Percentiles rank a stretch among this genome's conserved stretches.
phyloP scores from a whole-genome alignment of 2,888 invertebrate species.

The Marasmarcha lunaedactyla region DNA sequence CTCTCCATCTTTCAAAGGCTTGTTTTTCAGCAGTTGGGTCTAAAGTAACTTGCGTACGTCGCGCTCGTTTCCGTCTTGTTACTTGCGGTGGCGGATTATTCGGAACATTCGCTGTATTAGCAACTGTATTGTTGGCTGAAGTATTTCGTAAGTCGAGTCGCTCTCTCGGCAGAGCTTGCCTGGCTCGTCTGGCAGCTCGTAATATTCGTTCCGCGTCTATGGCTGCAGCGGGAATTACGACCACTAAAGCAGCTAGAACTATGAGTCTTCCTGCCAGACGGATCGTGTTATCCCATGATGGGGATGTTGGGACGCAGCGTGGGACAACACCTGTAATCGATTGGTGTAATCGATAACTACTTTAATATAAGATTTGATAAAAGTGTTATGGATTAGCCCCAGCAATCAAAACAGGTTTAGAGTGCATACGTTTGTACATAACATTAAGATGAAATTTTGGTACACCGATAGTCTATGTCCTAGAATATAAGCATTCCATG shows the following conservation, averaged over 20 bases:
- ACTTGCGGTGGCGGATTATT: not conserved
- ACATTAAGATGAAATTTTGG: too few species aligned
- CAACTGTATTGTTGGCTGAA: constrained; percentile 1
- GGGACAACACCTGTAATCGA: constrained; percentile 27
- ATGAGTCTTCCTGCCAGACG: constrained; percentile 54
- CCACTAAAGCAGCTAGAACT: constrained; percentile 19
- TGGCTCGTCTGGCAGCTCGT: constrained; percentile 19
- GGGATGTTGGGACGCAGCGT: constrained; percentile 42
- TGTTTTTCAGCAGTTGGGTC: not conserved
- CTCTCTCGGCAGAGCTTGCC: constrained; percentile 1
- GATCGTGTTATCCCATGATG: constrained; percentile 67
- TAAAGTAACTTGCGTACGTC: constrained; percentile 11
- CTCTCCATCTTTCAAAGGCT: not conserved
- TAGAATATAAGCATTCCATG: too few species aligned
- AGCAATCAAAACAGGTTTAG: too few species aligned
- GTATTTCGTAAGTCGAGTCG: not conserved
- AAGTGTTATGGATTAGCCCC: too few species aligned
- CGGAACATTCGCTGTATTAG: constrained; percentile 6
- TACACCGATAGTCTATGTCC: too few species aligned
- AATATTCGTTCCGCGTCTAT: constrained; percentile 24
- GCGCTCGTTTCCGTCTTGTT: constrained; percentile 7
- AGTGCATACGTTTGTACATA: too few species aligned
- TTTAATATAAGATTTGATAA: too few species aligned
- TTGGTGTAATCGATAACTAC: too few species aligned
- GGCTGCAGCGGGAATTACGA: constrained; percentile 25